Conservation (phyloP, 1,140 invertebrate species). For the Propsilocerus akamusi region DNA sequence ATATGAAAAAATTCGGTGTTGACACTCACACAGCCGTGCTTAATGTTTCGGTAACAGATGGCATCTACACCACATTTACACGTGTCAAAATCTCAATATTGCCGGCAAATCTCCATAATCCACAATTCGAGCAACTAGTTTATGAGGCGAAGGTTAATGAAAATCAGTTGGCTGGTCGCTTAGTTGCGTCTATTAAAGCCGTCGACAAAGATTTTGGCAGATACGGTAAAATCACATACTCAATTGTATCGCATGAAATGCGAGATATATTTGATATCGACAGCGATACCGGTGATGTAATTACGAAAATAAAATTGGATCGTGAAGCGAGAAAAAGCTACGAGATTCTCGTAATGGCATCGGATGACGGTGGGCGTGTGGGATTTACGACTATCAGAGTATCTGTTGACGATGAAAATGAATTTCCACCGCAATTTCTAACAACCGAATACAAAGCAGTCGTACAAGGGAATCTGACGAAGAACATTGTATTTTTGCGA, state of each 20-base stretch:
- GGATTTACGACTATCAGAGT: conserved; percentile 63
- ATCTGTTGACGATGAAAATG: conserved; percentile 67
- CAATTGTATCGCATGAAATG: conserved; percentile 59
- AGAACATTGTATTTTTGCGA: conserved; percentile 16
- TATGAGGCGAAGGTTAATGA: conserved; percentile 62
- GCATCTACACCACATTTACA: conserved; percentile 72
- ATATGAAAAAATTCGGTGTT: conserved; percentile 37
- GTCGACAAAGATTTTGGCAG: conserved; percentile 62
- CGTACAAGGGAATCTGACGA: conserved; percentile 38
- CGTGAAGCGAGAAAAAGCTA: conserved; percentile 55
- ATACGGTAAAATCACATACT: conserved; percentile 62
- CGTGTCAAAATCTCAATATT: conserved; percentile 60
- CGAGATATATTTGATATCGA: conserved; percentile 64
- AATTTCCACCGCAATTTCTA: conserved; percentile 66
- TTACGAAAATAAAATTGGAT: conserved; percentile 55
- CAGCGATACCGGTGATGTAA: conserved; percentile 56
- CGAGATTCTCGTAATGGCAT: conserved; percentile 66
- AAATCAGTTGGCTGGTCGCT: conserved; percentile 56
- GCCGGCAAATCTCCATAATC: conserved; percentile 61
- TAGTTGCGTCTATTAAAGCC: conserved; percentile 49
- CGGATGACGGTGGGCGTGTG: conserved; percentile 63
- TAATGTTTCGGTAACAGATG: conserved; percentile 83
- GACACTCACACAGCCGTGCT: conserved; percentile 35
- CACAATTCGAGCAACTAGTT: conserved; percentile 51
- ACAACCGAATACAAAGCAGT: conserved; percentile 61